phyloP scores from a whole-genome alignment of 2,113 vertebrate species.

The Lutjanus erythropterus region DNA sequence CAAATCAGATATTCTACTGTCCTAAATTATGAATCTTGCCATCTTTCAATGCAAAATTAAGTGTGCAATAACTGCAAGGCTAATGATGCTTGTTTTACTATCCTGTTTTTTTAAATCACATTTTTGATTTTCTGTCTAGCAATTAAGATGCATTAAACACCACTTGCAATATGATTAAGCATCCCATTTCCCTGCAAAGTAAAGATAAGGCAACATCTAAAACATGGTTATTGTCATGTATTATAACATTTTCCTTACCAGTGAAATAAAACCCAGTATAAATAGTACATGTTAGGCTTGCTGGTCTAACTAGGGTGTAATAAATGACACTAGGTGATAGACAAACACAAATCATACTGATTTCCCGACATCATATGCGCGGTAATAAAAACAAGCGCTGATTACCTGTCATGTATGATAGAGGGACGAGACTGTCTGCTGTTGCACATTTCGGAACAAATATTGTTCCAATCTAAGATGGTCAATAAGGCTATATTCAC shows the following conservation, averaged over 20 bases:
- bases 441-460: conserved; percentile 33
- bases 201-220: not conserved
- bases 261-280: conserved; percentile 8
- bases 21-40: not conserved
- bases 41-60: not conserved
- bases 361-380: conserved; percentile 41
- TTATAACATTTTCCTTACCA: not conserved
- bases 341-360: conserved; percentile 48
- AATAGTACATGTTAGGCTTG: not conserved
- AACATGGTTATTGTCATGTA: not conserved
- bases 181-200: not conserved
- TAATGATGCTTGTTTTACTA: not conserved
- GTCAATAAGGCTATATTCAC: conserved; percentile 41
- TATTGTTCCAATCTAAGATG: conserved; percentile 32
- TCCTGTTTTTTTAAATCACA: not conserved
- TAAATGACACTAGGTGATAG: conserved; percentile 22
- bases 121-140: not conserved
- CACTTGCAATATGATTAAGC: not conserved
- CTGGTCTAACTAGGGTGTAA: not conserved
- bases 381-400: conserved; percentile 45
- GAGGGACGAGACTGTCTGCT: conserved; percentile 3
- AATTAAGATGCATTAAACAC: conserved; percentile 1
- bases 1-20: not conserved
- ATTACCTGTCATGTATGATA: conserved; percentile 51
- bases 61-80: not conserved